Evolutionary conservation across 2,113 vertebrate genomes (phyloP), one percentile per base, ranked within the genome.

Genomic region (Proterorhinus semilunaris): DNA sequence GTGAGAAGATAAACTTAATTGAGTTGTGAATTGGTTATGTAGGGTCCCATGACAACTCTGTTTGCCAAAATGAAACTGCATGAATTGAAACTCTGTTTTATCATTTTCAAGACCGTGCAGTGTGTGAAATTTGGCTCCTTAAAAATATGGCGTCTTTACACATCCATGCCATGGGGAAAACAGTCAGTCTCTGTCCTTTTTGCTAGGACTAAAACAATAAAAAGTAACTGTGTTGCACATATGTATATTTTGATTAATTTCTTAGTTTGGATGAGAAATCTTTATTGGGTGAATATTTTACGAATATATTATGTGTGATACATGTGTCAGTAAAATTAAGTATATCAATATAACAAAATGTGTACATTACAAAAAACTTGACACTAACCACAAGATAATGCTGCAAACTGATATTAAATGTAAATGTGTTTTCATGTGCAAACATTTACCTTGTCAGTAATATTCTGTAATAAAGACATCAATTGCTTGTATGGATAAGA

Each of bases 401-500:
- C 36, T 1, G 72, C 13, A 15, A 15, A 49, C 7, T 15, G 2
- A 42, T 36, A 15, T 13, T 6, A 51, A 6, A 70, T 12, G 10
- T 12, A 12, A 58, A 66, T 84, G 47, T 69, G 66, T 65, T 66
- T 21, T 49, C 69, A n/a, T n/a, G n/a, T 10, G 15, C 62, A 53
- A 1, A 36, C 27, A 65, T 47, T 66, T 70, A 63, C 70, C 43
- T 47, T 62, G 48, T 62, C 7, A 62, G 27, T 36, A 10, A 57
- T 66, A 66, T 50, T 80, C 21, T 72, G 55, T 76, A 82, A 82
- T 82, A 80, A 84, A 82, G 61, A 65, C 48, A 11, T 11, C 13
- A 53, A 61, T 44, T 36, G 27, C 27, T 45, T 7, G 7, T 47
- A 47, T 47, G 10, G 46, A 47, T 47, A 47, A 47, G 46, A 47